phyloP scores from a whole-genome alignment of 2,113 vertebrate species.

The Cariama cristata region DNA sequence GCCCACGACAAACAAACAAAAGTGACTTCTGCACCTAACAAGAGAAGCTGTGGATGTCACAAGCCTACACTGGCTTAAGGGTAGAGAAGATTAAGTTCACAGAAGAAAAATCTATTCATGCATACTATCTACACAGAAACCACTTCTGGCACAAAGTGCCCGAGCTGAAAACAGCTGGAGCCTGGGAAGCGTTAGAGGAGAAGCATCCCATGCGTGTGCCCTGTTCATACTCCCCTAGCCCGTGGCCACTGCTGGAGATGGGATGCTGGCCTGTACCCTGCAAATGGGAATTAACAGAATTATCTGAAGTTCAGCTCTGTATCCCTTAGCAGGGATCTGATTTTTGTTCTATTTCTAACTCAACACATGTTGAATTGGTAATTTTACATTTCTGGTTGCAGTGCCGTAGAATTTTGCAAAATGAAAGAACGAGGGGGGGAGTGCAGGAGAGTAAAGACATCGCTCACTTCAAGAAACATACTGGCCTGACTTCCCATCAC shows the following conservation, averaged over 20 bases:
- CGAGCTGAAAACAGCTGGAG: not conserved
- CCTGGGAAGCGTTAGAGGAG: not conserved
- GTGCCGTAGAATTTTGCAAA: not conserved
- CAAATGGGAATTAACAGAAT: not conserved
- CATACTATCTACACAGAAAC: not conserved
- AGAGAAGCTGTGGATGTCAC: not conserved
- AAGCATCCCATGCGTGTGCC: not conserved
- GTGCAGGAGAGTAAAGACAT: not conserved
- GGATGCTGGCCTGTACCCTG: not conserved
- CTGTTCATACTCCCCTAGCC: not conserved
- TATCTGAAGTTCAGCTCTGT: not conserved
- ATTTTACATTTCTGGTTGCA: not conserved
- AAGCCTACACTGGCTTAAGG: not conserved
- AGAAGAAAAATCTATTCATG: not conserved
- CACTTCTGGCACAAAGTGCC: not conserved
- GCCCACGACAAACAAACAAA: not conserved
- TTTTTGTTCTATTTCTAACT: constrained; percentile 2
- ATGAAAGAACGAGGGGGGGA: not conserved
- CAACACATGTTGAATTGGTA: not conserved
- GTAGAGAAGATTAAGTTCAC: not conserved
- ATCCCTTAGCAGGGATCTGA: not conserved
- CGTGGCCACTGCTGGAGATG: not conserved
- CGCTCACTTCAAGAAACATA: not conserved
- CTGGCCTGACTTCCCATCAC: not conserved
- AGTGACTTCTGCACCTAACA: not conserved